A percentile compares a stretch with the other conserved stretches of the same genome.
These are phyloP conservation scores for Rhabdophis nuchalis DNA, from an alignment of 2,797 vertebrate species.

Conservation along the genomic window DNA sequence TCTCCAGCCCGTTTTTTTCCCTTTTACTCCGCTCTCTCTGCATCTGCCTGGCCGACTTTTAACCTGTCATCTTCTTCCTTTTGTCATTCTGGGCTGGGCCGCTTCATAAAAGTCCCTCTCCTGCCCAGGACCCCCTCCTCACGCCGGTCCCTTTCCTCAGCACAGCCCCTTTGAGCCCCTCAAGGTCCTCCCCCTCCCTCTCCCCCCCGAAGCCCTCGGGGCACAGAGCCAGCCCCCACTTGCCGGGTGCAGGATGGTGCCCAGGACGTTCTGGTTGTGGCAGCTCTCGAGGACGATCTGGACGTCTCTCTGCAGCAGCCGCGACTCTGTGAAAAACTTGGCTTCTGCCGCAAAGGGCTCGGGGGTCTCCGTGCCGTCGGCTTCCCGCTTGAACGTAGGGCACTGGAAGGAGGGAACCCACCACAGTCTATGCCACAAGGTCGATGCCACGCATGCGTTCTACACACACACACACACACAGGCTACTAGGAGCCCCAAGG, in stretches of 20 bases:
- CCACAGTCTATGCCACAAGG: not conserved
- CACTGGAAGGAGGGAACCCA: constrained; percentile 70
- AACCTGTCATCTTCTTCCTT: too few species aligned
- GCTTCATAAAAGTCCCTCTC: not conserved
- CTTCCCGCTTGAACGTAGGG: constrained; percentile 89
- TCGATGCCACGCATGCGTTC: not conserved
- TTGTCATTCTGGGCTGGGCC: not conserved
- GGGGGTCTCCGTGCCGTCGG: constrained; percentile 82
- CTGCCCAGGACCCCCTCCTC: not conserved
- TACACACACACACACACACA: not conserved
- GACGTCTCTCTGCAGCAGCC: constrained; percentile 93
- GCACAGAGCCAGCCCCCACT: constrained; percentile 19
- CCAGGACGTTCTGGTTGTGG: constrained; percentile 93
- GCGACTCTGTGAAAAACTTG: constrained; percentile 96
- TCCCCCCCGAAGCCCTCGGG: not conserved
- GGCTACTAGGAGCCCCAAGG: not conserved
- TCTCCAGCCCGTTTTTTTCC: not conserved
- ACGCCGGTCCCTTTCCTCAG: not conserved
- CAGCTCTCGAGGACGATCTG: constrained; percentile 97
- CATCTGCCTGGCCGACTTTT: not conserved
- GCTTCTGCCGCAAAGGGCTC: constrained; percentile 94
- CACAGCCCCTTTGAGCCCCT: not conserved
- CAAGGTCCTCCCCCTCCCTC: too few species aligned
- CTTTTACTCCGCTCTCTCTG: not conserved
- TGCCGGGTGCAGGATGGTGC: constrained; percentile 94